Conservation (phyloP, 2,113 vertebrate species). For the Prochilodus magdalenae region DNA sequence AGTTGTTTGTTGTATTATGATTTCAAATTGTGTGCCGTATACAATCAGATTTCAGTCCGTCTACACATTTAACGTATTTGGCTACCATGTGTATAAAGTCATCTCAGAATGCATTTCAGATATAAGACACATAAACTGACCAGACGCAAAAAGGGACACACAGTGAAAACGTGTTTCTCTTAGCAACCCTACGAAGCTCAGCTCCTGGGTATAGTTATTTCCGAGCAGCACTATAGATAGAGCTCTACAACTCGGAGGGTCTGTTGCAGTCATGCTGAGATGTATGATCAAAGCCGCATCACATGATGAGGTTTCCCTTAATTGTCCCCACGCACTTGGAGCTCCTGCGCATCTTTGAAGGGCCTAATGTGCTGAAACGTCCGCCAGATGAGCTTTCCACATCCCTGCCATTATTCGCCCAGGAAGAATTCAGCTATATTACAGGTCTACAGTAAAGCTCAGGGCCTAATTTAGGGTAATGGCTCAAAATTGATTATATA, state of each 20-base stretch:
- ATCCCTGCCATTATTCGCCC: not conserved
- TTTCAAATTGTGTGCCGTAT: no score
- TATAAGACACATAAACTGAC: not conserved
- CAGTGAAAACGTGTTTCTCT: no score
- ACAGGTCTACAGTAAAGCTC: constrained; percentile 10
- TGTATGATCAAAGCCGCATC: constrained; percentile 3
- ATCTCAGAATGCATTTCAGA: not conserved
- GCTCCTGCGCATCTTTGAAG: constrained; percentile 16
- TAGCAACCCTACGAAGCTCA: not conserved
- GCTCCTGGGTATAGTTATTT: not conserved
- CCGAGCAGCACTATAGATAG: not conserved
- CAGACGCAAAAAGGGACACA: not conserved
- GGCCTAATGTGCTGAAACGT: constrained; percentile 36
- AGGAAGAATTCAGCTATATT: not conserved
- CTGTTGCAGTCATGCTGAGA: constrained; percentile 3
- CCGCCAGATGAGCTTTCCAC: constrained; percentile 21
- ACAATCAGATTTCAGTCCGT: no score
- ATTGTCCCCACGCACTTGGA: constrained; percentile 22
- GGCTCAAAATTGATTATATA: constrained; percentile 24
- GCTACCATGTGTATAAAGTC: no score
- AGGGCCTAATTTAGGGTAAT: constrained; percentile 23
- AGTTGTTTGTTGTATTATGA: no score
- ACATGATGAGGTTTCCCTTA: constrained; percentile 28
- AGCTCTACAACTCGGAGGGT: not conserved
- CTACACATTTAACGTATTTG: no score